Evolutionary conservation across 2,797 vertebrate genomes (phyloP).

Genomic region (Rhinatrema bivittatum): DNA sequence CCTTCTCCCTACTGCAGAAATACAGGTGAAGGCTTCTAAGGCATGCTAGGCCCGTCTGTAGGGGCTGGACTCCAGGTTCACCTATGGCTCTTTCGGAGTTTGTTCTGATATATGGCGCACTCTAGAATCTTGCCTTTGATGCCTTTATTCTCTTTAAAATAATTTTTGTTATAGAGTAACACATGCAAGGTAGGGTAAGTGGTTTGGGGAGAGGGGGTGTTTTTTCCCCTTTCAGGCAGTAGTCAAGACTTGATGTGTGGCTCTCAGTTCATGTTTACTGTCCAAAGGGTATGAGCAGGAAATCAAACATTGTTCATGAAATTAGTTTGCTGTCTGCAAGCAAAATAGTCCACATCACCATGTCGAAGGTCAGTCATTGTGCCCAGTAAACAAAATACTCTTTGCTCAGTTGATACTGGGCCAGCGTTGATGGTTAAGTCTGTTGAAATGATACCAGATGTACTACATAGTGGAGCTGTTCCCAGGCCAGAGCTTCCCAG

Average conservation of each 20-base stretch:
- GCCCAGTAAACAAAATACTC: conserved; percentile 18
- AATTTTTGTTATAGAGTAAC: no score
- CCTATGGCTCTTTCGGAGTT: no score
- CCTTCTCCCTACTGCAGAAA: no score
- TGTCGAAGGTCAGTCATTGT: conserved; percentile 31
- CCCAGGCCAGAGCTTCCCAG: not conserved
- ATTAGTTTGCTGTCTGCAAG: conserved; percentile 28
- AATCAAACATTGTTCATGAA: conserved; percentile 33
- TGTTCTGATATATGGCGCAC: no score
- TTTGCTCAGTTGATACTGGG: conserved; percentile 1
- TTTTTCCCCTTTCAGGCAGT: conserved; percentile 13
- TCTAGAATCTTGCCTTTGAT: no score
- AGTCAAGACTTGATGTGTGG: not conserved
- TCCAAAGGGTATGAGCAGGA: conserved; percentile 22
- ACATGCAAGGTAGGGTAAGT: no score
- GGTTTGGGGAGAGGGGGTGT: no score
- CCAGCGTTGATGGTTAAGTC: not conserved
- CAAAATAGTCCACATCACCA: conserved; percentile 15
- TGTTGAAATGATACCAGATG: not conserved
- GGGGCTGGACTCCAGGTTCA: no score
- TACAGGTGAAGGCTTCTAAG: no score
- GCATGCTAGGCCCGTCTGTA: no score
- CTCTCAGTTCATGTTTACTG: conserved; percentile 17
- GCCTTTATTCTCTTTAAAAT: no score
- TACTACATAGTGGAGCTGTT: not conserved